Percentiles rank a stretch among this genome's conserved stretches.
Conservation (phyloP, 2,113 vertebrate species). For the Microcebus murinus region DNA sequence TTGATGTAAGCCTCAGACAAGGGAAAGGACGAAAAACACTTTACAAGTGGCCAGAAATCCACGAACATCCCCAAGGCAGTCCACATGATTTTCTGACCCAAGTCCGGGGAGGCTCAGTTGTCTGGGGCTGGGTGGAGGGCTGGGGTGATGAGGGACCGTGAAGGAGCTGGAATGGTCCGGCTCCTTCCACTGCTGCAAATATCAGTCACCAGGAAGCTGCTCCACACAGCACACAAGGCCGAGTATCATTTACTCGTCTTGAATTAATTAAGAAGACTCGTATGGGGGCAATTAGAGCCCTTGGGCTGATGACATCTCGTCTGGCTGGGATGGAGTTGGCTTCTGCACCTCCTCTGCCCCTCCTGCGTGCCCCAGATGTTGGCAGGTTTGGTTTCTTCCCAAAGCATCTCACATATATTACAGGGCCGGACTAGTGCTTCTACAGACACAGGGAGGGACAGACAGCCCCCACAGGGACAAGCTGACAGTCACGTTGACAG, state of each 20-base stretch:
- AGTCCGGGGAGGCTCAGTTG: rapidly evolving
- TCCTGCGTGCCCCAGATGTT: neutral
- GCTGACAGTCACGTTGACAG: neutral
- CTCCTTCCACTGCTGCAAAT: conserved; percentile 45
- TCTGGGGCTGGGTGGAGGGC: neutral
- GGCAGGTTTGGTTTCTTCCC: neutral
- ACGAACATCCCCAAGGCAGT: rapidly evolving
- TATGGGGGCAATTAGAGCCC: conserved; percentile 80
- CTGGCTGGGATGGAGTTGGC: conserved; percentile 42
- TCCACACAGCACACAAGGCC: conserved; percentile 47
- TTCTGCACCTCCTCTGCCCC: conserved; percentile 37
- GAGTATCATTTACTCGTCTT: conserved; percentile 77
- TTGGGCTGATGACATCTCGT: conserved; percentile 57
- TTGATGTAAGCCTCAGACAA: neutral
- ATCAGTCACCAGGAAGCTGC: conserved; percentile 69
- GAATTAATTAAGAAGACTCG: conserved; percentile 79
- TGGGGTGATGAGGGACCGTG: neutral
- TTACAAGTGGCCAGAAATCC: rapidly evolving
- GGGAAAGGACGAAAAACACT: neutral
- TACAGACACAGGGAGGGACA: rapidly evolving
- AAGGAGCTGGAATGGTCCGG: conserved; percentile 25
- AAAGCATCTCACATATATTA: rapidly evolving
- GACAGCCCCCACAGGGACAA: rapidly evolving
- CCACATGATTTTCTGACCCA: neutral
- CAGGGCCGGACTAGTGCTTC: rapidly evolving